phyloP scores from a whole-genome alignment of 1,140 invertebrate species.

The Cydia fagiglandana region DNA sequence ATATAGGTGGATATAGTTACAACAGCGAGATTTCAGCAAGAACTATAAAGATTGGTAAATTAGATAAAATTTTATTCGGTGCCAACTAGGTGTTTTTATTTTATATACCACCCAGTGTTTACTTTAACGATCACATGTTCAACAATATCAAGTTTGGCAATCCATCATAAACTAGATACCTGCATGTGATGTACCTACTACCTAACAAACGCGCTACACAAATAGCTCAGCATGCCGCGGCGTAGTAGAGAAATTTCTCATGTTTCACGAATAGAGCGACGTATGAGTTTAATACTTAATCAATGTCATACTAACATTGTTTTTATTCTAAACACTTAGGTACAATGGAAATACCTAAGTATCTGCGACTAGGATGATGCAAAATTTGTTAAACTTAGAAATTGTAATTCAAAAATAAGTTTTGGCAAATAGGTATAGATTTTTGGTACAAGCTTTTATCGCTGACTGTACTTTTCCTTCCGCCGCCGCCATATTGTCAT shows the following conservation, averaged over 20 bases:
- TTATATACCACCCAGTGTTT: neutral
- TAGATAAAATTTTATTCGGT: neutral
- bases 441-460: too few relatives aligned
- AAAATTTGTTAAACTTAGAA: too few relatives aligned
- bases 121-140: neutral
- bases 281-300: neutral
- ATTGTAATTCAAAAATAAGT: too few relatives aligned
- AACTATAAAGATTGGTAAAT: neutral
- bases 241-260: neutral
- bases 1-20: too few relatives aligned
- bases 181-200: neutral
- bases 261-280: neutral
- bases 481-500: too few relatives aligned
- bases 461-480: too few relatives aligned
- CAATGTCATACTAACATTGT: constrained; percentile 9
- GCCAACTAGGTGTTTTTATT: too few relatives aligned
- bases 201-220: neutral
- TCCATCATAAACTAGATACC: constrained; percentile 13
- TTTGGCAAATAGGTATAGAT: too few relatives aligned
- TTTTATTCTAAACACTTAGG: neutral
- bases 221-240: constrained; percentile 13
- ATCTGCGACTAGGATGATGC: too few relatives aligned
- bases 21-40: neutral
- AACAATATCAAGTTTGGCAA: constrained; percentile 21
- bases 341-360: neutral